Percentiles rank a stretch among this genome's conserved stretches.
phyloP scores from a whole-genome alignment of 2,113 vertebrate genomes.

The Leptosomus discolor region DNA sequence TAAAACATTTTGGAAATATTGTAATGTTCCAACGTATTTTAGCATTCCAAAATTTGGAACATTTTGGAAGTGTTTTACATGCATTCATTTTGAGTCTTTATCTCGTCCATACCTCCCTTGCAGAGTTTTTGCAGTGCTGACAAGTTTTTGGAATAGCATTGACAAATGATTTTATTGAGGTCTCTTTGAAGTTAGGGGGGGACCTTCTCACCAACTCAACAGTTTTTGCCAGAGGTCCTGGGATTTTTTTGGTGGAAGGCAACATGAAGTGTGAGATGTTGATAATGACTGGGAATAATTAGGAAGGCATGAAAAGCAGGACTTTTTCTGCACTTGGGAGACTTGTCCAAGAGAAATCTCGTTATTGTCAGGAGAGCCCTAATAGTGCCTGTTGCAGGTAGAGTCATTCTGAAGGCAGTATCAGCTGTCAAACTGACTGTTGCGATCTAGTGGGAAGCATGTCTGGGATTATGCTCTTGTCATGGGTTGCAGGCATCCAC shows the following conservation, averaged over 20 bases:
- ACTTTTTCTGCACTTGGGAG: not conserved
- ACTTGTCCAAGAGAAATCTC: not conserved
- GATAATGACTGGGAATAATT: not conserved
- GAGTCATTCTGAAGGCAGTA: not conserved
- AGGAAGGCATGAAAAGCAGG: not conserved
- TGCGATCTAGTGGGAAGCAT: not conserved
- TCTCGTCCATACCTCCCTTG: not conserved
- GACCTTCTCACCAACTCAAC: not conserved
- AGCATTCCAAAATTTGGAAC: slow-evolving; percentile 7
- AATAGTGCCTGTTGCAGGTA: not conserved
- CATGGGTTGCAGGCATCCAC: not conserved
- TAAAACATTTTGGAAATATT: slow-evolving; percentile 37
- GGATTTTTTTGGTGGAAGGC: not conserved
- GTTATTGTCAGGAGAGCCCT: not conserved
- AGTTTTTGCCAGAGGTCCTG: not conserved
- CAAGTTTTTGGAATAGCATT: not conserved
- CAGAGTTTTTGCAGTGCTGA: not conserved
- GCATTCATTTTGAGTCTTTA: not conserved
- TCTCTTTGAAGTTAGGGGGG: not conserved
- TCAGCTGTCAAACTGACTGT: not conserved
- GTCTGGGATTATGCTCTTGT: not conserved
- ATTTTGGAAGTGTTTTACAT: not conserved
- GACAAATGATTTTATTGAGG: not conserved
- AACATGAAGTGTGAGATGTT: not conserved
- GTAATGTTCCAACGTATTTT: slow-evolving; percentile 4